Base-by-base conservation (phyloP, 1,140 invertebrate species). In the Leptoteleia sp. region DNA sequence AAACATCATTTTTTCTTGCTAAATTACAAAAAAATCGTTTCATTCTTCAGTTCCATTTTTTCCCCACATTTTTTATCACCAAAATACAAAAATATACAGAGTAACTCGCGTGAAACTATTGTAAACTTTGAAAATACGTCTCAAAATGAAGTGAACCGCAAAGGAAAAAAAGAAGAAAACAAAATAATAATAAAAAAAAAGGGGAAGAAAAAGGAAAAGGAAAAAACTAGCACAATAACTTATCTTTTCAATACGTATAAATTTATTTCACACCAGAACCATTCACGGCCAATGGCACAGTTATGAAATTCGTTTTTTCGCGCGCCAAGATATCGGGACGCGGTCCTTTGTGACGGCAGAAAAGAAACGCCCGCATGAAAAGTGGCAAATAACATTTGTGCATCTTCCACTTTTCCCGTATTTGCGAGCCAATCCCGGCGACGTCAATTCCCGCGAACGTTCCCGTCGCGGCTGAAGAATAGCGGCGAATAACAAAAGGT, bases 321-420 rank as follows among this genome's bases (percentile, higher is more conserved):
- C 15, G 9, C n/a, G 3, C 8, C n/a, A n/a, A 67, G 48, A 67
- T 67, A 67, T 47, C 48, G n/a, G n/a, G 48, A 48, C 17, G 13
- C 29, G 22, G 1, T 25, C n/a, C 47, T 65, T 54, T 65, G 61
- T 65, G 37, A 12, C 1, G 11, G 9, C 37, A 43, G 61, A 42
- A 42, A 43, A 42, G 47, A 64, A 64, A 40, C 35, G 22, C 42
- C 35, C 42, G 37, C 13, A 52, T 52, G 45, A 47, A 47, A 68
- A 68, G 50, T 70, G 52, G 33, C 65, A 40, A 70, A 70, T 57
- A 59, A 70, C 22, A 48, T 57, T 48, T 57, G 31, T 38, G 42
- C 59, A 59, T 43, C 15, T n/a, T 42, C 37, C 62, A 52, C 40
- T 55, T 55, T 52, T 55, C 15, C 17, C 37, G 54, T 43, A 35